Conservation (phyloP, 2,888 invertebrate genomes). For the Drosophila helvetica region DNA sequence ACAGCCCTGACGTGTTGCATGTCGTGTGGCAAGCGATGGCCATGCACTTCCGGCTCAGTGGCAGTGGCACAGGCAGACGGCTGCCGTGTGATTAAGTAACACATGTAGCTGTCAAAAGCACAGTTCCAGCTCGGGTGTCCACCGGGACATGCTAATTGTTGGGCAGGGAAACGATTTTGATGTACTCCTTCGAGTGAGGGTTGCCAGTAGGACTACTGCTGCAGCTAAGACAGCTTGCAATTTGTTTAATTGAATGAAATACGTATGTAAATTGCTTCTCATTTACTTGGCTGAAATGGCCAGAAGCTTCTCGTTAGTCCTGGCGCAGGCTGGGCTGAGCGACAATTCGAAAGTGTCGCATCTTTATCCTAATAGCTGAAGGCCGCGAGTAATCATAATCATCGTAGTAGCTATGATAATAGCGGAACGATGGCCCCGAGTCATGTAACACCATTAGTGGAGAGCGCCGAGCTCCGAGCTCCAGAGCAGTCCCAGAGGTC, state of each 20-base stretch:
- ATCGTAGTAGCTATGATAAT: conserved; percentile 52
- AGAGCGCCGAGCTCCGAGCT: not conserved
- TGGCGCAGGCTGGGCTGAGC: conserved; percentile 30
- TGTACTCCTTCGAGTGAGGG: not conserved
- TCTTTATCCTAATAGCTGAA: conserved; percentile 25
- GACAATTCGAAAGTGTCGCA: conserved; percentile 38
- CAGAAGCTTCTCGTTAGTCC: conserved; percentile 24
- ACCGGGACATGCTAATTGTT: conserved; percentile 48
- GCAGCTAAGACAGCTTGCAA: not conserved
- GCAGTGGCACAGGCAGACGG: conserved; percentile 7
- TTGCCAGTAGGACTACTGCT: not conserved
- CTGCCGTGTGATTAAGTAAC: conserved; percentile 39
- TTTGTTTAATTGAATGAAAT: conserved; percentile 20
- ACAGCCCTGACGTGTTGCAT: conserved; percentile 51
- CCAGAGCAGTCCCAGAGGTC: not conserved
- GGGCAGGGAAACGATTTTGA: conserved; percentile 8
- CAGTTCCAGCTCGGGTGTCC: conserved; percentile 7
- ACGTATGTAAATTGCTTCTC: too few species aligned
- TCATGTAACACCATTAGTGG: conserved; percentile 70
- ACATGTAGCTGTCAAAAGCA: conserved; percentile 54
- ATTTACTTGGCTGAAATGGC: conserved; percentile 29
- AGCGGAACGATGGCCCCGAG: conserved; percentile 58
- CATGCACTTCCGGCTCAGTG: conserved; percentile 62
- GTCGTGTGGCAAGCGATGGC: conserved; percentile 43
- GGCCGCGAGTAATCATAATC: conserved; percentile 43